A percentile compares a stretch with the other conserved stretches of the same genome.
These are phyloP conservation scores for Pogonognathellus flavescens DNA, from an alignment of 1,140 invertebrate species.

Conservation along the genomic window DNA sequence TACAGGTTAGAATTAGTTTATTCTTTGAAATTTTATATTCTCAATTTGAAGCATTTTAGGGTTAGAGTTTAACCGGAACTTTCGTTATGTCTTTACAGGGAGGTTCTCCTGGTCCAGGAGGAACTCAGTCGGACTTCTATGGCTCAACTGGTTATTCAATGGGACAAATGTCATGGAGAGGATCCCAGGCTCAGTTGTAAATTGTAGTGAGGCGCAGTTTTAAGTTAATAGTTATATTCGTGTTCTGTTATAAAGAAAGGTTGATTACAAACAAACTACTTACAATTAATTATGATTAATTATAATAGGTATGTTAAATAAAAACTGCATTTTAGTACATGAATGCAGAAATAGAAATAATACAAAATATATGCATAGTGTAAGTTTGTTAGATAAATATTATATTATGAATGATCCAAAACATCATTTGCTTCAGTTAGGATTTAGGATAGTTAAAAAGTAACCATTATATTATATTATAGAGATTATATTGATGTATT, in stretches of 20 bases:
- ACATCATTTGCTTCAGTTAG: too few relatives aligned
- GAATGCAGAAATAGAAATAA: too few relatives aligned
- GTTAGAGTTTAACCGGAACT: slow-evolving; percentile 46
- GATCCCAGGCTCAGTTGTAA: slow-evolving; percentile 70
- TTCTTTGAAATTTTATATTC: slow-evolving; percentile 4
- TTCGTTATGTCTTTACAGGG: slow-evolving; percentile 69
- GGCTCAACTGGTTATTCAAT: slow-evolving; percentile 73
- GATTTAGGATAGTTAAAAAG: too few relatives aligned
- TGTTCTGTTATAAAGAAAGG: slow-evolving; percentile 3
- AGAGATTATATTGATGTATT: background rate
- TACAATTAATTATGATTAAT: background rate
- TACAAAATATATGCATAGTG: too few relatives aligned
- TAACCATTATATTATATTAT: too few relatives aligned
- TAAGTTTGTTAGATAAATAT: too few relatives aligned
- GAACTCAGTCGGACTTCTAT: slow-evolving; percentile 72
- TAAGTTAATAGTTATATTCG: slow-evolving; percentile 1
- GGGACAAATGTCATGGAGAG: slow-evolving; percentile 72
- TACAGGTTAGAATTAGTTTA: slow-evolving; percentile 69
- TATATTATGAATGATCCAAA: too few relatives aligned
- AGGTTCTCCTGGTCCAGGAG: slow-evolving; percentile 70
- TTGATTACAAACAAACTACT: slow-evolving; percentile 18
- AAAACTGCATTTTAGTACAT: background rate
- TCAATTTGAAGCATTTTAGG: too few relatives aligned
- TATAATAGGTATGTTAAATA: background rate
- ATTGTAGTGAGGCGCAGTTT: background rate